Conservation (phyloP, 2,888 invertebrate species). For the Stictocephala bisonia region DNA sequence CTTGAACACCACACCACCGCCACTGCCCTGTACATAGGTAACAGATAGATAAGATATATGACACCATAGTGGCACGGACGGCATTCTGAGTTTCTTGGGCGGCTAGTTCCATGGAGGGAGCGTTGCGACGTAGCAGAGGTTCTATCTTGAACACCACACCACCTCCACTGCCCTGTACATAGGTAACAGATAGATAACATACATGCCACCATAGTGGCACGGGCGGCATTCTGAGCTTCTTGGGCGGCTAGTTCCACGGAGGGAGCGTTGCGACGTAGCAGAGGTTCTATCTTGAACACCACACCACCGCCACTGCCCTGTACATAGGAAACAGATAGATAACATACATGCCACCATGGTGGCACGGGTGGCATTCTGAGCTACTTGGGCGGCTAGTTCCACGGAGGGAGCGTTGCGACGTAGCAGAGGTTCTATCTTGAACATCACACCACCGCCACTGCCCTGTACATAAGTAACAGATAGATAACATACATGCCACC, state of each 20-base stretch:
- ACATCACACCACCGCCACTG: constrained; percentile 53
- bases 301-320: constrained; percentile 46
- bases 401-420: constrained; percentile 60
- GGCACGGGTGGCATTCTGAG: constrained; percentile 55
- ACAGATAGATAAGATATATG: too few species aligned
- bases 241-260: constrained; percentile 60
- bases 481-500: constrained; percentile 47
- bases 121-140: constrained; percentile 60
- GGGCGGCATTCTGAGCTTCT: constrained; percentile 56
- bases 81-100: constrained; percentile 57
- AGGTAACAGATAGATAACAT: too few species aligned
- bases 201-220: constrained; percentile 50
- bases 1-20: constrained; percentile 57
- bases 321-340: too few species aligned
- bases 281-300: constrained; percentile 61
- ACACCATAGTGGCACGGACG: constrained; percentile 48
- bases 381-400: constrained; percentile 59
- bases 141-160: constrained; percentile 61
- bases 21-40: constrained; percentile 36
- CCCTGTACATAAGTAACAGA: too few species aligned
- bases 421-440: constrained; percentile 61
- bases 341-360: constrained; percentile 48
- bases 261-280: constrained; percentile 60
- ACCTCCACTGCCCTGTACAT: too few species aligned
- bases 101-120: constrained; percentile 59